phyloP scores from a whole-genome alignment of 2,113 vertebrate genomes.

The Hyaena hyaena region DNA sequence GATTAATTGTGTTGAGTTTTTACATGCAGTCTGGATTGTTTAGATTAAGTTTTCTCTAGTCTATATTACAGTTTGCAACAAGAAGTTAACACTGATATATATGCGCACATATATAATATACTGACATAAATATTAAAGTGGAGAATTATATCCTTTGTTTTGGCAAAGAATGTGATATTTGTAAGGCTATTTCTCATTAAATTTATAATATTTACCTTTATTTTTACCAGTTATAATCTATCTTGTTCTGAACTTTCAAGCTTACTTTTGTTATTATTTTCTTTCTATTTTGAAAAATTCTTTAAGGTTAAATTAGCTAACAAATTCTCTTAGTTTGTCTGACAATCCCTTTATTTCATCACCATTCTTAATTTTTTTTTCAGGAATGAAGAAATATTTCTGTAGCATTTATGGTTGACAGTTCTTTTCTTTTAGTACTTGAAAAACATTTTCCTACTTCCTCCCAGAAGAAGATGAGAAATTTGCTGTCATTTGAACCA shows the following conservation, averaged over 20 bases:
- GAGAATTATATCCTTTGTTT: background rate
- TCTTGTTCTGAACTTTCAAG: background rate
- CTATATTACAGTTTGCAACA: background rate
- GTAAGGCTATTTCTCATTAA: background rate
- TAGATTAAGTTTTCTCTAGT: background rate
- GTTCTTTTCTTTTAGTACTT: background rate
- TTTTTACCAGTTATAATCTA: background rate
- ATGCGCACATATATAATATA: background rate
- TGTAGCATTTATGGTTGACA: background rate
- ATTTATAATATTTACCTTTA: background rate
- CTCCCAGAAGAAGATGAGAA: background rate
- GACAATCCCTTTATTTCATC: background rate
- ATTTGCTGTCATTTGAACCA: background rate
- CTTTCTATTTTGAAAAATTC: background rate
- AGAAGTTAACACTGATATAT: background rate
- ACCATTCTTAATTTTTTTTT: background rate
- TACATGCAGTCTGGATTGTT: background rate
- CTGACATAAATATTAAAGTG: background rate
- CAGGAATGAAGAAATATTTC: background rate
- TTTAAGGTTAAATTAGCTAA: background rate
- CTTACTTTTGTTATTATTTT: background rate
- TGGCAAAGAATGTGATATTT: background rate
- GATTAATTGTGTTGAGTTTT: background rate
- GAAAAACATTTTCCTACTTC: background rate
- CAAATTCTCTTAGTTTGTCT: background rate